Base-by-base conservation (phyloP, 2,888 invertebrate genomes). In the Malthinus seriepunctatus region DNA sequence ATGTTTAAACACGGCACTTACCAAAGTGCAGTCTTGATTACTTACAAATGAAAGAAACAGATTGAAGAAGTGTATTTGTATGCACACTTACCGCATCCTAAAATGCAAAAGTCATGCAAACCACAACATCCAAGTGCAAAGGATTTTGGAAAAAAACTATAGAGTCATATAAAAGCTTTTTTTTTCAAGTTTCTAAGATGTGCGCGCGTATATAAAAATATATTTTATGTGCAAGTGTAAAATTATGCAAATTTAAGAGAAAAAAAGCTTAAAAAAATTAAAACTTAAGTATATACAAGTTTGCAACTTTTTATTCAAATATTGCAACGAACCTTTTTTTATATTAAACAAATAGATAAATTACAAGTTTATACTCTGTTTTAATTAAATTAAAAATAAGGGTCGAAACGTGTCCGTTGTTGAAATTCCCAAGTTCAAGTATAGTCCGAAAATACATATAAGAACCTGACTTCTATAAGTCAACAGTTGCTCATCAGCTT, bases 41-140 rank as follows among this genome's bases (percentile, higher is more conserved):
- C 74, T 74, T 71, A 73, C 73, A 69, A 60, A 47, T 32, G 14
- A 47, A 58, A 57, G 53, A 61, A 54, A 56, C 49, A 44, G 51
- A 44, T 44, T 23, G 47, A 60, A 56, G 67, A 69, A 67, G 64
- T 64, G 68, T 67, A 68, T 67, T 58, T 67, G 57, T 60, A 66
- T 68, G 56, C 73, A 71, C 77, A 79, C 79, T 80, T 80, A 80
- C 79, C 80, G 78, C 78, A 69, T 79, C 79, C 79, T 80, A 79
- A 70, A 79, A 79, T 74, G 73, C 73, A 76, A 79, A 78, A 72
- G 69, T 75, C 77, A 77, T 76, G 77, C 77, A 76, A 68, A 67
- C 71, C 67, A 71, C 71, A 70, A 72, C 72, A 70, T 56, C 62
- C 49, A 59, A 62, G 62, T 62, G 62, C 62, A 62, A 62, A 56